Evolutionary conservation across 2,113 vertebrate species (phyloP).

Genomic region (Rhynchomys soricoides): DNA sequence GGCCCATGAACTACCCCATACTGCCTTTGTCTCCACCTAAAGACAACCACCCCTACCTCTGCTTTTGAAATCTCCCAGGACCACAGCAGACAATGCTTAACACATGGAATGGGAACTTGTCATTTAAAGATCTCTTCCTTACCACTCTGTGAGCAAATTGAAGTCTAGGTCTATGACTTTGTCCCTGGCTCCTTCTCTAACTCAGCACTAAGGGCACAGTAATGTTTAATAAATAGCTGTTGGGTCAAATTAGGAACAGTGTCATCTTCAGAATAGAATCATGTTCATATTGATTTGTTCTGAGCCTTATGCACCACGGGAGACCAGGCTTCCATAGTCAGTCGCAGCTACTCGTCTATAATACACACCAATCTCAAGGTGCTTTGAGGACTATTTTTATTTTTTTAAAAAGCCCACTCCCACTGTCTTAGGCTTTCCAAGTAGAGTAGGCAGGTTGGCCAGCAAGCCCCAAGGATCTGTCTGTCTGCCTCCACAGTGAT

Average conservation of each 20-base stretch:
- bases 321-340: conserved; percentile 6
- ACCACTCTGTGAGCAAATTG: not conserved
- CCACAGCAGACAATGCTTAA: not conserved
- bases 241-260: conserved; percentile 63
- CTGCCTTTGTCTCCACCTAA: not conserved
- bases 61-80: not conserved
- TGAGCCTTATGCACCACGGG: conserved; percentile 6
- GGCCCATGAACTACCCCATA: not conserved
- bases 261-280: conserved; percentile 61
- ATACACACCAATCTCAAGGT: not conserved
- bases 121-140: not conserved
- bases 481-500: not conserved
- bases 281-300: not conserved
- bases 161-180: not conserved
- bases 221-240: conserved; percentile 35
- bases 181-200: not conserved
- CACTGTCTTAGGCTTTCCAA: no score
- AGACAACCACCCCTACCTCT: not conserved
- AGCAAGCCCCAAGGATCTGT: not conserved
- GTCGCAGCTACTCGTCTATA: not conserved
- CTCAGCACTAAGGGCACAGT: not conserved
- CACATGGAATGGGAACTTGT: rapidly evolving
- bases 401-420: not conserved
- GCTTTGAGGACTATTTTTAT: not conserved
- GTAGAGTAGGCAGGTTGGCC: not conserved